Evolutionary conservation across 92 coral and sea anemone genomes (phyloP).

Genomic region (Palythoa heliodiscus): DNA sequence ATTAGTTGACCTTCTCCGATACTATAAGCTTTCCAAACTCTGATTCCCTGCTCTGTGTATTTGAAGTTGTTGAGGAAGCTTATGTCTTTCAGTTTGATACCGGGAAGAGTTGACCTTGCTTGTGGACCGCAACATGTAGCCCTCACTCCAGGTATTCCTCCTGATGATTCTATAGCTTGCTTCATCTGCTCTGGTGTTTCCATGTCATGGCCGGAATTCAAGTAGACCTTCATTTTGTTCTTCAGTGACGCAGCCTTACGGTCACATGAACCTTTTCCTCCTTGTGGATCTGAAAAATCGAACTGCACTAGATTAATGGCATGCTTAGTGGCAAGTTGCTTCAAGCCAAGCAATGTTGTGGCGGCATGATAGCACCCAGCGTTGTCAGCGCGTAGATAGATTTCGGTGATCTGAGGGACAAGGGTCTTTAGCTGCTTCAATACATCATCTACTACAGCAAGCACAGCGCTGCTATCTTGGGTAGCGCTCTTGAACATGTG

Average conservation of each 20-base stretch:
- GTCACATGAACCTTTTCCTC: conserved; percentile 22
- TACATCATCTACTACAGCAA: conserved; percentile 21
- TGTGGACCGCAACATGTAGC: conserved; percentile 3
- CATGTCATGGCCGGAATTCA: conserved; percentile 7
- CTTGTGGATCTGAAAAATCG: conserved; percentile 32
- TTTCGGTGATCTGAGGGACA: background rate
- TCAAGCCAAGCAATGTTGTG: background rate
- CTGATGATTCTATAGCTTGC: background rate
- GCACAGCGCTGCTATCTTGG: conserved; percentile 18
- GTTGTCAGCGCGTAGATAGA: conserved; percentile 14
- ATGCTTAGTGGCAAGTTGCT: conserved; percentile 8
- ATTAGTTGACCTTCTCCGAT: conserved; percentile 10
- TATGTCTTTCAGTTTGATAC: conserved; percentile 1
- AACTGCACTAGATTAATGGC: background rate
- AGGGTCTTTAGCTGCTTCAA: conserved; percentile 12
- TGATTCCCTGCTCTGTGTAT: conserved; percentile 10
- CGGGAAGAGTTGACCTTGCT: background rate
- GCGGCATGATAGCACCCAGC: conserved; percentile 34
- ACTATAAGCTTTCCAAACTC: conserved; percentile 14
- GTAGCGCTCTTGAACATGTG: conserved; percentile 17
- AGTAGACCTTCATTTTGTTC: background rate
- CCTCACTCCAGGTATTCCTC: conserved; percentile 21
- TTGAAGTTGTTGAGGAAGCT: conserved; percentile 13
- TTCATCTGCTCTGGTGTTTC: conserved; percentile 26
- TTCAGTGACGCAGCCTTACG: conserved; percentile 24